Base-by-base conservation (phyloP, 1,140 invertebrate genomes). In the Mamestra configurata region DNA sequence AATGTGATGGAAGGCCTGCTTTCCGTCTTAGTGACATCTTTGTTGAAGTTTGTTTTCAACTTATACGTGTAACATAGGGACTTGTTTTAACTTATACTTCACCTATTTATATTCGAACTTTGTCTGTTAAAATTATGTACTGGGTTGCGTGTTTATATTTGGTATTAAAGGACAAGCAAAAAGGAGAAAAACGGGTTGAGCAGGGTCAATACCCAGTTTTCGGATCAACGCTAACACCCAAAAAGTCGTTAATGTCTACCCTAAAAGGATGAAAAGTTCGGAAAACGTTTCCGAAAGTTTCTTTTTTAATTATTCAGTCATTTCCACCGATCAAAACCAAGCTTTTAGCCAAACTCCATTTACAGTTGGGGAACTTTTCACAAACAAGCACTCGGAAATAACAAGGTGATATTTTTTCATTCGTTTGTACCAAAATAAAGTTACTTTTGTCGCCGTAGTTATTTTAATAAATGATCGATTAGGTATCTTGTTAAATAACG, bases 261-360 rank as follows among this genome's bases (percentile, higher is more conserved):
- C 35, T 40, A 22, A 66, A 66, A 66, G 27, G 61, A 31, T 40
- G 31, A 31, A 40, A 66, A 66, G 27, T 40, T 66, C 1, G 1
- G 18, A 11, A 15, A 10, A 4, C 31, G 11, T 66, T 66, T 66
- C 40, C n/a, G 8, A 66, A 66, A 37, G 10, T 66, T 20, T 40
- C 35, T 66, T 66, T 66, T 66, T 66, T 66, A 43, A 66, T 40
- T 66, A 66, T 66, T 66, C 61, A 40, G 10, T 40, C n/a, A 20
- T 11, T 66, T 40, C 18, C 18, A 66, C n/a, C 35, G 35, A 40
- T 66, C 35, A 27, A 4, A 20, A 20, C 35, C 35, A 20, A 13
- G 18, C 61, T 66, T 66, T 66, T 66, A 40, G 35, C 18, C 11
- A 27, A 27, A 70, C 22, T 46, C 66, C 20, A 70, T 70, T 70